Conservation (phyloP, 1,140 invertebrate genomes). For the Muscidifurax raptorellus region DNA sequence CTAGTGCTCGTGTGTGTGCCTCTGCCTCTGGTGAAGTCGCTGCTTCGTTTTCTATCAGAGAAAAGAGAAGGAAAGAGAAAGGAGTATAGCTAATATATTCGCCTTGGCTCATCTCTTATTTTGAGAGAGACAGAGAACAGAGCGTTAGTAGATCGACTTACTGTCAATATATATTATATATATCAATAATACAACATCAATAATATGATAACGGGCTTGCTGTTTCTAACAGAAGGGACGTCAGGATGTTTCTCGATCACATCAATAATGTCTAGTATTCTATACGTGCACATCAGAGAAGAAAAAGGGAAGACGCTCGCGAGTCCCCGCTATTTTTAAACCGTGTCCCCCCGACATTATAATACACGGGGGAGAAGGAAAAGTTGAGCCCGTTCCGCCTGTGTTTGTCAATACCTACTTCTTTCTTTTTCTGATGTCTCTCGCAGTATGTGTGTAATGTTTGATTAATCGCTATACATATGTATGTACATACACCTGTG, state of each 20-base stretch:
- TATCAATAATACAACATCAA: no score
- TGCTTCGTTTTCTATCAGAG: neutral
- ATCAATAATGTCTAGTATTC: neutral
- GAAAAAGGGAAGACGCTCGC: neutral
- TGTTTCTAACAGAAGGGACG: no score
- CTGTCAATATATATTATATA: no score
- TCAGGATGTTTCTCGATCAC: neutral
- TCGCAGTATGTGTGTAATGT: neutral
- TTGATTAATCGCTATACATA: neutral
- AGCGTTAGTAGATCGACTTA: neutral
- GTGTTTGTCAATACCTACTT: neutral
- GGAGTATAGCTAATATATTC: neutral
- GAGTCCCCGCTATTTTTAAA: conserved; percentile 5
- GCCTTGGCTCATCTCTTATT: neutral
- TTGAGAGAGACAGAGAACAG: neutral
- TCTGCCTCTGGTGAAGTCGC: neutral
- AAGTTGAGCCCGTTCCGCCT: neutral
- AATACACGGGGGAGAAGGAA: neutral
- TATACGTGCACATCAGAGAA: neutral
- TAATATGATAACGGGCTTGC: no score
- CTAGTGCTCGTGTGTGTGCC: neutral
- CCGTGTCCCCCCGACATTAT: neutral
- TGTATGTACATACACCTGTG: neutral
- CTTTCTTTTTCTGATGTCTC: neutral
- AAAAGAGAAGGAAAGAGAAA: neutral